These are phyloP conservation scores for Aplocera efformata DNA, from an alignment of 2,888 invertebrate species.

Conservation along the genomic window DNA sequence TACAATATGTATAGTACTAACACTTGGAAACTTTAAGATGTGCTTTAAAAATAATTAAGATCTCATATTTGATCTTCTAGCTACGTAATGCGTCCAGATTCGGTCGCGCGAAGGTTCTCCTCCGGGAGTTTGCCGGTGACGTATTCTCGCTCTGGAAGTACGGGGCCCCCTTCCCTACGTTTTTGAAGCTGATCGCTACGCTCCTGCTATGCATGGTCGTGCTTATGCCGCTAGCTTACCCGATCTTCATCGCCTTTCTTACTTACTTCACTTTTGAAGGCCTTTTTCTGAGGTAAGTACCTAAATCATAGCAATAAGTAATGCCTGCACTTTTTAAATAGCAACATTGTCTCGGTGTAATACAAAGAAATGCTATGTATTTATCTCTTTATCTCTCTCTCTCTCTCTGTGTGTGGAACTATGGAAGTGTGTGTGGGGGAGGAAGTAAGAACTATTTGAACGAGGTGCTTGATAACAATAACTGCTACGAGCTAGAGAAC, in stretches of 20 bases:
- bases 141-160: slow-evolving; percentile 66
- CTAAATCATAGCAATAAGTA: not conserved
- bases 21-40: too few relatives aligned
- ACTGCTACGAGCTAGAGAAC: too few relatives aligned
- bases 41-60: too few relatives aligned
- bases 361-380: too few relatives aligned
- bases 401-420: too few relatives aligned
- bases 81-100: slow-evolving; percentile 57
- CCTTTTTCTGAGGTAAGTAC: slow-evolving; percentile 57
- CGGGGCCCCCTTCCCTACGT: slow-evolving; percentile 73
- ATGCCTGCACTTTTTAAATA: not conserved
- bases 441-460: too few relatives aligned
- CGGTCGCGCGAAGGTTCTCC: slow-evolving; percentile 51
- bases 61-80: slow-evolving; percentile 32
- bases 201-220: slow-evolving; percentile 60
- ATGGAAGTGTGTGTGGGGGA: too few relatives aligned
- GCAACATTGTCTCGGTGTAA: too few relatives aligned
- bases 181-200: slow-evolving; percentile 69
- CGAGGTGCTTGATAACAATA: too few relatives aligned
- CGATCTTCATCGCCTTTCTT: slow-evolving; percentile 51
- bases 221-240: slow-evolving; percentile 64
- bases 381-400: too few relatives aligned
- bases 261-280: slow-evolving; percentile 66
- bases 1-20: too few relatives aligned
- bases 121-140: slow-evolving; percentile 59